A percentile compares a stretch with the other conserved stretches of the same genome.
Conservation (phyloP, 2,113 vertebrate species). For the Naja naja region DNA sequence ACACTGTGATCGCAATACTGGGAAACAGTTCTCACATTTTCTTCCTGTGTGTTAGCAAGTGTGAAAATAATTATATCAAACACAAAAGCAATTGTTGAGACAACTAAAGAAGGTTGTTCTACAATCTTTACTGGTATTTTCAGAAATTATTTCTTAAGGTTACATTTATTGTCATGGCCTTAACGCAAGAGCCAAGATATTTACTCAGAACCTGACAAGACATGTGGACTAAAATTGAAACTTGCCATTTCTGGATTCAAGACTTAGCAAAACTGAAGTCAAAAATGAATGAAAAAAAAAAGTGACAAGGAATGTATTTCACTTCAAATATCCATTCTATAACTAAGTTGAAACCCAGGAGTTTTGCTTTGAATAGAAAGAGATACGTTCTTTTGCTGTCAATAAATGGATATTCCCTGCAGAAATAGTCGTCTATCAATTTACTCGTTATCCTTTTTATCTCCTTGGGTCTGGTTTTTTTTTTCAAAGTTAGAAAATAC, state of each 20-base stretch:
- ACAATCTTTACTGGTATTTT: neutral
- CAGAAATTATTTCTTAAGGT: neutral
- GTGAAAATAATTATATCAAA: neutral
- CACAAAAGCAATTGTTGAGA: neutral
- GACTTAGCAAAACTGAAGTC: neutral
- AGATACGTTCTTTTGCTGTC: neutral
- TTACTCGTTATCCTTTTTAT: neutral
- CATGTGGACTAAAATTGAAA: neutral
- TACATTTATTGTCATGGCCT: neutral
- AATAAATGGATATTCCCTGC: neutral
- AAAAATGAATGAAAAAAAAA: neutral
- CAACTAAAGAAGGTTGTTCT: neutral
- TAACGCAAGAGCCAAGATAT: neutral
- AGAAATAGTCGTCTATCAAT: neutral
- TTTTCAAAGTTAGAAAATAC: slow-evolving; percentile 1
- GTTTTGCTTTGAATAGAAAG: neutral
- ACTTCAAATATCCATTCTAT: neutral
- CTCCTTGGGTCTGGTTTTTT: neutral
- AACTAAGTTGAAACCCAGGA: neutral
- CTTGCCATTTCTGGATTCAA: neutral
- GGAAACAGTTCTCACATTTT: neutral
- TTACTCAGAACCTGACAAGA: neutral
- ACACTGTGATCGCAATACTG: neutral
- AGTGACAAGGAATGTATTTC: neutral
- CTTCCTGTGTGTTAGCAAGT: neutral